Evolutionary conservation across 1,140 invertebrate species (phyloP).

Genomic region (Tetramorium alpestre): DNA sequence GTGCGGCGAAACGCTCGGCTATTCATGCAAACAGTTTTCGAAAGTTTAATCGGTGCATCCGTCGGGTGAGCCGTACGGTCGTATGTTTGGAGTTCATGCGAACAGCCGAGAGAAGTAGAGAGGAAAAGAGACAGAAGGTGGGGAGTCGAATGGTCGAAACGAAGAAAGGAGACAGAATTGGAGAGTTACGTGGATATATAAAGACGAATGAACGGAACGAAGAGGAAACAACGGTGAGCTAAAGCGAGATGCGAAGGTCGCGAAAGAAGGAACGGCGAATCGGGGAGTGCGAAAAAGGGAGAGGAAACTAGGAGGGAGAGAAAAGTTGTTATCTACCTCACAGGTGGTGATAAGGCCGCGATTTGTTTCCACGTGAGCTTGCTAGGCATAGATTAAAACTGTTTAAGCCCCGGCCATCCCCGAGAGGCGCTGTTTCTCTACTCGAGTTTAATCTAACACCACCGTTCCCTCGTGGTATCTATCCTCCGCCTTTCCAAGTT

Average conservation of each 20-base stretch:
- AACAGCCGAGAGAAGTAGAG: conserved; percentile 68
- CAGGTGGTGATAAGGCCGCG: conserved; percentile 80
- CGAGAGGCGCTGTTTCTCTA: conserved; percentile 70
- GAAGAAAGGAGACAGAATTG: conserved; percentile 51
- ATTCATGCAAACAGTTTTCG: conserved; percentile 83
- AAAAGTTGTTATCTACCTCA: conserved; percentile 82
- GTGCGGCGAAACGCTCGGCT: conserved; percentile 78
- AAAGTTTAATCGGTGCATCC: conserved; percentile 83
- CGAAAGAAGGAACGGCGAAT: conserved; percentile 21
- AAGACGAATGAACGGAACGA: conserved; percentile 40
- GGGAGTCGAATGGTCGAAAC: conserved; percentile 30
- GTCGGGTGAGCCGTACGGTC: conserved; percentile 72
- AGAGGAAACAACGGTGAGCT: conserved; percentile 42
- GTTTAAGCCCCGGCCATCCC: conserved; percentile 73
- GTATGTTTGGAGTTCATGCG: conserved; percentile 76
- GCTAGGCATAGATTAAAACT: conserved; percentile 79
- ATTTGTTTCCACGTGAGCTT: conserved; percentile 79
- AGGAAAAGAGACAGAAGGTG: conserved; percentile 52
- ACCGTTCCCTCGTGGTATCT: conserved; percentile 70
- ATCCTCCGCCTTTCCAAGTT: conserved; percentile 69
- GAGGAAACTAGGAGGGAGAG: conserved; percentile 66
- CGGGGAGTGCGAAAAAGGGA: conserved; percentile 34
- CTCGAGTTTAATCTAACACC: conserved; percentile 79
- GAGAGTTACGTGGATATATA: conserved; percentile 37
- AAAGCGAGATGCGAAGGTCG: conserved; percentile 39